Conservation (phyloP, 2,113 vertebrate species). For the Corythaeola cristata region DNA sequence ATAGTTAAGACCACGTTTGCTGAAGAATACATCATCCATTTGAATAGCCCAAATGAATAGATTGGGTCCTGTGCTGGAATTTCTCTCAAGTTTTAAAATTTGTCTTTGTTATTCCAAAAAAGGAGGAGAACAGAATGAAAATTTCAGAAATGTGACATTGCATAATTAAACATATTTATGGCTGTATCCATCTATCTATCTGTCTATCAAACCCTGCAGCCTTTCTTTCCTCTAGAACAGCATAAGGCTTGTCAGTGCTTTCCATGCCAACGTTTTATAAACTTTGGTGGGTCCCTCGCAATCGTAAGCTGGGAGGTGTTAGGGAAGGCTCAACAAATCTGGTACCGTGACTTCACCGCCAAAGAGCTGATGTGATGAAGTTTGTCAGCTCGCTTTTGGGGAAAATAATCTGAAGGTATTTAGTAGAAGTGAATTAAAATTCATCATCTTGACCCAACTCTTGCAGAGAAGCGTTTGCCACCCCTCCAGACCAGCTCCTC, state of each 20-base stretch:
- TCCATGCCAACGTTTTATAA: neutral
- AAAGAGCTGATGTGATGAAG: neutral
- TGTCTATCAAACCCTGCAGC: neutral
- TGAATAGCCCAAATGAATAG: slow-evolving; percentile 25
- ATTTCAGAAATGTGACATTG: slow-evolving; percentile 14
- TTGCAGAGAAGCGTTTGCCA: neutral
- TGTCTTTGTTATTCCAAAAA: slow-evolving; percentile 22
- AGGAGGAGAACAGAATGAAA: neutral
- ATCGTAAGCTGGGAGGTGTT: neutral
- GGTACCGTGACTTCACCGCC: neutral
- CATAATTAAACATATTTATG: slow-evolving; percentile 17
- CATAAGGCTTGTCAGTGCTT: neutral
- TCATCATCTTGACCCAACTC: neutral
- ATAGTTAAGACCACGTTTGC: slow-evolving; percentile 13
- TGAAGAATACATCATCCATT: neutral
- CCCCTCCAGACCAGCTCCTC: neutral
- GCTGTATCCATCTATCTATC: neutral
- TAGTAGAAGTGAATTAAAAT: neutral
- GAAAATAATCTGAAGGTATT: neutral
- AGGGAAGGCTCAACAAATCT: neutral
- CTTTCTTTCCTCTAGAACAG: neutral
- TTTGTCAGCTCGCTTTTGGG: neutral
- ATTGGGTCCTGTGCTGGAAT: slow-evolving; percentile 34
- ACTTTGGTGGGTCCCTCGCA: neutral
- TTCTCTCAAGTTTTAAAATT: slow-evolving; percentile 47